Conservation (phyloP, 1,140 invertebrate genomes). For the Philotrypesis tridentata region DNA sequence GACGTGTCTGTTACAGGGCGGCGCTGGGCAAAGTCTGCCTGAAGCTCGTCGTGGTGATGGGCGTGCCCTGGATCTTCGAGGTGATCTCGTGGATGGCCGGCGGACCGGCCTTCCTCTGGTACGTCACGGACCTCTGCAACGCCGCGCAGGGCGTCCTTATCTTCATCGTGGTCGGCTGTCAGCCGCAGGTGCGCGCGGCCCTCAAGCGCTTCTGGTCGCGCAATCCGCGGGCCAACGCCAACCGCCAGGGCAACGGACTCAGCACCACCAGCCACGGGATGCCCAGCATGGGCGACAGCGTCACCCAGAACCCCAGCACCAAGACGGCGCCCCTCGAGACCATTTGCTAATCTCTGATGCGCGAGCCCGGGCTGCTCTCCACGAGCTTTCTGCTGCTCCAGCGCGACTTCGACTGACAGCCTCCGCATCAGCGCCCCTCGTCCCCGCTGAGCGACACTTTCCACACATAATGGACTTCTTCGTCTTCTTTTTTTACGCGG, state of each 20-base stretch:
- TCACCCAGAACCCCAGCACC: conserved; percentile 82
- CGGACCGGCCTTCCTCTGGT: conserved; percentile 85
- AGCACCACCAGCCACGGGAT: conserved; percentile 82
- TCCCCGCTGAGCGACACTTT: not conserved
- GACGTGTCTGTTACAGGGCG: conserved; percentile 75
- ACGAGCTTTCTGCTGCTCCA: not conserved
- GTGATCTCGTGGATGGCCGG: conserved; percentile 84
- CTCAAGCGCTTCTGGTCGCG: conserved; percentile 79
- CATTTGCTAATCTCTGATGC: conserved; percentile 71
- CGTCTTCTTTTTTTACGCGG: conserved; percentile 26
- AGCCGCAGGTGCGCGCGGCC: conserved; percentile 85
- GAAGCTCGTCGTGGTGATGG: conserved; percentile 90
- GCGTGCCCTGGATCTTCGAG: conserved; percentile 89
- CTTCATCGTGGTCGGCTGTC: conserved; percentile 90
- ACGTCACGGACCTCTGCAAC: conserved; percentile 87
- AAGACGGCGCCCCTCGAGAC: conserved; percentile 77
- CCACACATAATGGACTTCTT: not conserved
- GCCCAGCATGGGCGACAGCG: conserved; percentile 83
- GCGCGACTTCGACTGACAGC: not conserved
- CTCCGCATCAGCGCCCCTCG: not conserved
- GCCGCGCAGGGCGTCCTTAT: conserved; percentile 91
- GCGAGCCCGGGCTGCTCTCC: not conserved
- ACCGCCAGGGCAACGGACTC: conserved; percentile 73
- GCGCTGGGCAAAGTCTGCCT: conserved; percentile 86
- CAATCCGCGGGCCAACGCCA: conserved; percentile 74